Evolutionary conservation across 2,888 invertebrate species (phyloP).

Genomic region (Acronicta alni): DNA sequence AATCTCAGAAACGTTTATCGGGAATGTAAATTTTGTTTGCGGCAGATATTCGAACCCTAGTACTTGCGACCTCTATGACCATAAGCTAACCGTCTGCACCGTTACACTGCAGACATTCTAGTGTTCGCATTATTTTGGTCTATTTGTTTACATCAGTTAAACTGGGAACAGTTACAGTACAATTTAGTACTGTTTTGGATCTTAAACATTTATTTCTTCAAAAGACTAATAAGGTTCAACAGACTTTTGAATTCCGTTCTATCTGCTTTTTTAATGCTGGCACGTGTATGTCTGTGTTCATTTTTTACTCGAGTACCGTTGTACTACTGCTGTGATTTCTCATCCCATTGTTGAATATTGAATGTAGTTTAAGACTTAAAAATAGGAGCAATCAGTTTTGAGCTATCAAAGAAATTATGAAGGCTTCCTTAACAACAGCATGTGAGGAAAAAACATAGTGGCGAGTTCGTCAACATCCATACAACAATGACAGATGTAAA

Average conservation of each 20-base stretch:
- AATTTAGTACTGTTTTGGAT: constrained; percentile 14
- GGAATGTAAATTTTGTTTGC: constrained; percentile 49
- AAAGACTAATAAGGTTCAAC: constrained; percentile 37
- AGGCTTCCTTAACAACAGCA: constrained; percentile 12
- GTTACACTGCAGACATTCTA: constrained; percentile 56
- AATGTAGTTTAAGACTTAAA: constrained; percentile 17
- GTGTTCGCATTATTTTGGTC: constrained; percentile 60
- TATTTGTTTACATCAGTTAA: constrained; percentile 54
- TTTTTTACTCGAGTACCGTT: constrained; percentile 39
- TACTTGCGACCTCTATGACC: constrained; percentile 65
- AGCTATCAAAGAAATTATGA: constrained; percentile 28
- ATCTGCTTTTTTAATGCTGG: constrained; percentile 26
- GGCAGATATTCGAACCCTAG: constrained; percentile 49
- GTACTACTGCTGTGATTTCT: constrained; percentile 21
- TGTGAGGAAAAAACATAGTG: constrained; percentile 30
- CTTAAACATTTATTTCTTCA: constrained; percentile 26
- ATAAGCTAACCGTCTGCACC: constrained; percentile 60
- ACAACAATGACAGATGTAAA: constrained; percentile 56
- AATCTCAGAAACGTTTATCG: constrained; percentile 42
- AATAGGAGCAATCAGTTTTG: constrained; percentile 6
- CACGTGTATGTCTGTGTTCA: constrained; percentile 23
- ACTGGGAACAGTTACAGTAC: constrained; percentile 40
- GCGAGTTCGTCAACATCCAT: constrained; percentile 56
- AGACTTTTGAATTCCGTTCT: constrained; percentile 31
- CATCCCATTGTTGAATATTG: constrained; percentile 21